These are phyloP conservation scores for Chionoecetes opilio DNA, from an alignment of 1,140 invertebrate species.

Conservation along the genomic window DNA sequence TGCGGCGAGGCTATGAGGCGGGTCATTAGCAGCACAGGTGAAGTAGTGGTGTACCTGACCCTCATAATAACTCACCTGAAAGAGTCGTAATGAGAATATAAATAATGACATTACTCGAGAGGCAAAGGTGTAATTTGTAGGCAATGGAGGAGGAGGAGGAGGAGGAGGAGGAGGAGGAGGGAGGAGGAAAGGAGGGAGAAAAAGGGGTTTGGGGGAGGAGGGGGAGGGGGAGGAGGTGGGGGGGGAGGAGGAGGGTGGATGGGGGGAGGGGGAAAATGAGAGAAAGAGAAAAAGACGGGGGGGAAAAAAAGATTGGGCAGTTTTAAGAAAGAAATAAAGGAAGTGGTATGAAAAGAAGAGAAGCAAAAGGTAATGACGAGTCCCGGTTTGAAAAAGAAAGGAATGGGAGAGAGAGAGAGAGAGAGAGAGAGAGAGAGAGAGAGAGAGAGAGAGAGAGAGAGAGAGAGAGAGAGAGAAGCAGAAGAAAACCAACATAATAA, in stretches of 20 bases:
- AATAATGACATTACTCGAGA: background rate
- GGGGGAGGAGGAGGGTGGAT: background rate
- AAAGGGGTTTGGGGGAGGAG: too few species aligned
- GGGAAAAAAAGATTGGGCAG: background rate
- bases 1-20: background rate
- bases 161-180: conserved; percentile 11
- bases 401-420: background rate
- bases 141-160: background rate
- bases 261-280: background rate
- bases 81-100: conserved; percentile 42
- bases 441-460: background rate
- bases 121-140: background rate
- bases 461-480: background rate
- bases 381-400: too few species aligned
- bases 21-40: background rate
- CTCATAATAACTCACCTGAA: background rate
- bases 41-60: background rate
- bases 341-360: background rate
- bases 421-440: too few species aligned
- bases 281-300: background rate
- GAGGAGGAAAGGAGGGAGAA: background rate
- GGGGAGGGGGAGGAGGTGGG: background rate
- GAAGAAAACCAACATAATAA: background rate
- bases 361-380: too few species aligned
- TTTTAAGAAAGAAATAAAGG: too few species aligned